phyloP scores from a whole-genome alignment of 2,113 vertebrate species.

The Toxotes jaculatrix region DNA sequence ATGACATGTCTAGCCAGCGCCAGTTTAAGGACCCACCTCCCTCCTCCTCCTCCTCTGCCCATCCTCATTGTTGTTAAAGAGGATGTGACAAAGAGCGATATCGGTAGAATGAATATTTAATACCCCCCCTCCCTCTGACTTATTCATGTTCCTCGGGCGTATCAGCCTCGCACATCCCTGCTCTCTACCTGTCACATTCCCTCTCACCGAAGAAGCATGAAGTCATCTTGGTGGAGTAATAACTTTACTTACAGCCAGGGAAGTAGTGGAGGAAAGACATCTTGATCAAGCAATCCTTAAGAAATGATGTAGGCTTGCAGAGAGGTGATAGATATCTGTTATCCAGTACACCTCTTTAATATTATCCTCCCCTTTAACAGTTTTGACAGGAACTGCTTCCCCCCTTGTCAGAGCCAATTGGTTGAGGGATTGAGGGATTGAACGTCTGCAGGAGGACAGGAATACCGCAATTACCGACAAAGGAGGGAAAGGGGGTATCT shows the following conservation, averaged over 20 bases:
- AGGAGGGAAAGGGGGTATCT: slow-evolving; percentile 83
- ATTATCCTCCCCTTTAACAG: slow-evolving; percentile 78
- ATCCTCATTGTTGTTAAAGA: slow-evolving; percentile 79
- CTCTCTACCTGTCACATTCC: slow-evolving; percentile 74
- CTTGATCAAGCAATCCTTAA: slow-evolving; percentile 67
- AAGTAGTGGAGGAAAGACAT: slow-evolving; percentile 53
- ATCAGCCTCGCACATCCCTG: slow-evolving; percentile 50
- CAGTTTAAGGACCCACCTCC: slow-evolving; percentile 65
- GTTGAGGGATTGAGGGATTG: slow-evolving; percentile 82
- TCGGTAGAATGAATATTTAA: slow-evolving; percentile 83
- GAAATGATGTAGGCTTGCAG: slow-evolving; percentile 50
- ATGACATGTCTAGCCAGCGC: slow-evolving; percentile 67
- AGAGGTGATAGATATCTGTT: slow-evolving; percentile 76
- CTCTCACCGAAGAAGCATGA: slow-evolving; percentile 64
- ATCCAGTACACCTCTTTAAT: slow-evolving; percentile 74
- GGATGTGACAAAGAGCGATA: slow-evolving; percentile 83
- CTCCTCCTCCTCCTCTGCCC: slow-evolving; percentile 56
- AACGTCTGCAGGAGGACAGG: slow-evolving; percentile 87
- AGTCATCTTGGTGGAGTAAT: slow-evolving; percentile 62
- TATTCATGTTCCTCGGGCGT: slow-evolving; percentile 79
- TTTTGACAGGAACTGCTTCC: slow-evolving; percentile 87
- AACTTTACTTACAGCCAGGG: slow-evolving; percentile 60
- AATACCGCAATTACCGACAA: slow-evolving; percentile 92
- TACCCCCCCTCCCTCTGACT: slow-evolving; percentile 66
- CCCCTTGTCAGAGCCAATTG: slow-evolving; percentile 88